phyloP scores from a whole-genome alignment of 2,888 invertebrate genomes.

The Pilophorus perplexus region DNA sequence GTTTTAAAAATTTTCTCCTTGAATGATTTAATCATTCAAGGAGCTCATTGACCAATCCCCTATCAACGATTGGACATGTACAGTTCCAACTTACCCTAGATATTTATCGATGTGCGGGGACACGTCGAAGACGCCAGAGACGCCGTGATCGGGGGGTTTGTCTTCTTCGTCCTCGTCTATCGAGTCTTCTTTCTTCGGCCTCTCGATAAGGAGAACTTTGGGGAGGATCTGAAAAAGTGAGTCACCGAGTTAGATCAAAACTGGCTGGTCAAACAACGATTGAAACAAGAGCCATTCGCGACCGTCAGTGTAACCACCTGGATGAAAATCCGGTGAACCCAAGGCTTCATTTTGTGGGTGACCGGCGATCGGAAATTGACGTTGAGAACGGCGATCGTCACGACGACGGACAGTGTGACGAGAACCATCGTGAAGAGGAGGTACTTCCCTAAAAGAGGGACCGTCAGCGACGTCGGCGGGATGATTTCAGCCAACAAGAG shows the following conservation, averaged over 20 bases:
- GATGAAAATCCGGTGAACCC: constrained; percentile 66
- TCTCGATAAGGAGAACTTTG: constrained; percentile 80
- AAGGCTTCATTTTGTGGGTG: constrained; percentile 87
- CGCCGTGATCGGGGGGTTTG: constrained; percentile 61
- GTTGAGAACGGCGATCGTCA: constrained; percentile 90
- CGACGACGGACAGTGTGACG: constrained; percentile 87
- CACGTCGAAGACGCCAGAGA: constrained; percentile 75
- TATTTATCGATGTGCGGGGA: constrained; percentile 66
- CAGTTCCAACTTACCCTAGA: constrained; percentile 55
- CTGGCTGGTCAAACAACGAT: too few species aligned
- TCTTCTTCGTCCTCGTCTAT: constrained; percentile 54
- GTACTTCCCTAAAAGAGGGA: constrained; percentile 87
- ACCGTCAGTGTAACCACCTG: too few species aligned
- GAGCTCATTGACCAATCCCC: too few species aligned
- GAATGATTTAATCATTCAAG: too few species aligned
- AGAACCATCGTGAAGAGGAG: constrained; percentile 92
- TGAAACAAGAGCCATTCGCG: too few species aligned
- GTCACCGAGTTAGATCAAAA: too few species aligned
- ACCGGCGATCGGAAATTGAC: constrained; percentile 87
- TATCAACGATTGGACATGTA: too few species aligned
- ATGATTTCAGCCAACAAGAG: constrained; percentile 89
- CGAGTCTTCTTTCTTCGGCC: constrained; percentile 75
- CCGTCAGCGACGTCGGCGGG: constrained; percentile 88
- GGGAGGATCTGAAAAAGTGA: too few species aligned
- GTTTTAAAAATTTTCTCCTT: too few species aligned